Conservation (phyloP, 2,888 invertebrate genomes). For the Xanthia icteritia region DNA sequence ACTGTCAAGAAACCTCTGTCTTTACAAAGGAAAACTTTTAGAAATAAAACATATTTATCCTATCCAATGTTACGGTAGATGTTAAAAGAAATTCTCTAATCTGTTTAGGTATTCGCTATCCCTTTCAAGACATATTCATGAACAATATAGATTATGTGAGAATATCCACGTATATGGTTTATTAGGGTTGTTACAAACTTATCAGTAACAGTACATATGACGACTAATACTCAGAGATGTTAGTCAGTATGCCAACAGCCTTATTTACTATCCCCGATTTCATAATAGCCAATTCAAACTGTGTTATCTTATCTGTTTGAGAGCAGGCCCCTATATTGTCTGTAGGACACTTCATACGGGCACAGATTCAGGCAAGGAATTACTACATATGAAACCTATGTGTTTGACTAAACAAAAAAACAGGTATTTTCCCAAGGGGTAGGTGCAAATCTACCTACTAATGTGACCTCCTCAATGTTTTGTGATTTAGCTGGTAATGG, state of each 20-base stretch:
- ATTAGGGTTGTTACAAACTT: conserved; percentile 5
- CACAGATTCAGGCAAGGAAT: conserved; percentile 41
- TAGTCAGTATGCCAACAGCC: conserved; percentile 44
- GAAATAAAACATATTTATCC: conserved; percentile 27
- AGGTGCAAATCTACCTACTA: neutral
- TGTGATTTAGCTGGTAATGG: neutral
- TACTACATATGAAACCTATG: conserved; percentile 29
- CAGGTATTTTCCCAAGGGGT: neutral
- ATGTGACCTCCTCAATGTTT: neutral
- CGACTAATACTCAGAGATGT: neutral
- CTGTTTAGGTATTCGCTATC: conserved; percentile 33
- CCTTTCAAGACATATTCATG: conserved; percentile 39
- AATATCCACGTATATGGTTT: conserved; percentile 4
- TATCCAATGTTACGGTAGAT: conserved; percentile 33
- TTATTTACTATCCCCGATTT: conserved; percentile 54
- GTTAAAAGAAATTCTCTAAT: conserved; percentile 35
- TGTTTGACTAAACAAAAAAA: conserved; percentile 13
- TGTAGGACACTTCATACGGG: conserved; percentile 57
- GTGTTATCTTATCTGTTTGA: conserved; percentile 65
- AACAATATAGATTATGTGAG: conserved; percentile 27
- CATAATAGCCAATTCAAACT: conserved; percentile 65
- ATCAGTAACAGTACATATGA: neutral
- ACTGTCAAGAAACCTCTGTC: neutral
- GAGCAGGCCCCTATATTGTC: conserved; percentile 61
- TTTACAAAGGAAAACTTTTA: conserved; percentile 9